Percentiles rank a stretch among this genome's conserved stretches.
Conservation (phyloP, 2,888 invertebrate genomes). For the Lutraria lutraria region DNA sequence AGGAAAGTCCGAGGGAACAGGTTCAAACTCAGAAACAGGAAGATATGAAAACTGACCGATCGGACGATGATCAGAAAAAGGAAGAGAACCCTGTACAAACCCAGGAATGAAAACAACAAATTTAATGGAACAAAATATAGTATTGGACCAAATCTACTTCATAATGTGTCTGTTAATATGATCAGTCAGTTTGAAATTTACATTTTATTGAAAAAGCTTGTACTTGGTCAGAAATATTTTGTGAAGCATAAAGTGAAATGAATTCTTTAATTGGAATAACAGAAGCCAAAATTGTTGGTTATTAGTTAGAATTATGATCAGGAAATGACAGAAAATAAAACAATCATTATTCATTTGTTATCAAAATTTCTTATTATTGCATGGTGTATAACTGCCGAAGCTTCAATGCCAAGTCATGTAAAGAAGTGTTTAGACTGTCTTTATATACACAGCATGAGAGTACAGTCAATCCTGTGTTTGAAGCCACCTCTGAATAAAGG, state of each 20-base stretch:
- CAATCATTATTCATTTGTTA: too few relatives aligned
- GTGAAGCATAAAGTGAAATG: too few relatives aligned
- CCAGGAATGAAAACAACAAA: slow-evolving; percentile 6
- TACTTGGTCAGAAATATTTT: too few relatives aligned
- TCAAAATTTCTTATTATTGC: not conserved
- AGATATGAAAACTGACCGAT: not conserved
- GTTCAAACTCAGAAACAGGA: not conserved
- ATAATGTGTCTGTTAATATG: slow-evolving; percentile 15
- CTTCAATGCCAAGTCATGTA: not conserved
- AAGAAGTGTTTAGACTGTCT: not conserved
- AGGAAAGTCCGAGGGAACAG: not conserved
- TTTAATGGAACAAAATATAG: not conserved
- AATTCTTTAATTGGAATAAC: too few relatives aligned
- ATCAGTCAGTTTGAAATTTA: not conserved
- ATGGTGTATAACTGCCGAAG: not conserved
- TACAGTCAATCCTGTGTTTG: too few relatives aligned
- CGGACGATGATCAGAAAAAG: slow-evolving; percentile 10
- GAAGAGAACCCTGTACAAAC: slow-evolving; percentile 9
- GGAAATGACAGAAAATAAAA: too few relatives aligned
- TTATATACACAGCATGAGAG: not conserved
- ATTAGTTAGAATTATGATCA: too few relatives aligned
- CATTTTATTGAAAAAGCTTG: not conserved
- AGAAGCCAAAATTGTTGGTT: too few relatives aligned
- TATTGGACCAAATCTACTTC: slow-evolving; percentile 19
- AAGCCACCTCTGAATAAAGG: too few relatives aligned